A percentile compares a stretch with the other conserved stretches of the same genome.
These are phyloP conservation scores for Leucania comma DNA, from an alignment of 2,888 invertebrate genomes.

Conservation along the genomic window DNA sequence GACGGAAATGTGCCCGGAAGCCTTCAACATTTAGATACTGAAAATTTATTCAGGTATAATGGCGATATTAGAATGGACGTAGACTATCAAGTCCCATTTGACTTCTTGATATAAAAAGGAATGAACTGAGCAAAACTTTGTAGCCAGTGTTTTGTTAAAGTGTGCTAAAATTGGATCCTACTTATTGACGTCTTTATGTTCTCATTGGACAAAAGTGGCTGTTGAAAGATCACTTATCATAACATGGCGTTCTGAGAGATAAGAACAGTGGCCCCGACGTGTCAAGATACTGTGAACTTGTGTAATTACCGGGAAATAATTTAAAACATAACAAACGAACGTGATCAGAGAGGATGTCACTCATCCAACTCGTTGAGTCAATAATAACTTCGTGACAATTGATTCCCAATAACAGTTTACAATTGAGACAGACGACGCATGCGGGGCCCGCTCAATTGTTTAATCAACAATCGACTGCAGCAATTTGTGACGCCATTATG, in stretches of 20 bases:
- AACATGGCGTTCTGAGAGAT: slow-evolving; percentile 39
- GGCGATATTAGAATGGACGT: not conserved
- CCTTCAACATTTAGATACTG: not conserved
- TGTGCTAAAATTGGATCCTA: not conserved
- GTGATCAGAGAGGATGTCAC: slow-evolving; percentile 69
- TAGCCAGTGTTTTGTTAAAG: not conserved
- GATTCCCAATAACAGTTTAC: slow-evolving; percentile 89
- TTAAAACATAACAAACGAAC: slow-evolving; percentile 60
- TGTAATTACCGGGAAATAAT: slow-evolving; percentile 50
- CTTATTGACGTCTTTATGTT: not conserved
- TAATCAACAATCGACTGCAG: slow-evolving; percentile 83
- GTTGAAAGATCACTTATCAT: slow-evolving; percentile 23
- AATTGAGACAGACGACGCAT: slow-evolving; percentile 86
- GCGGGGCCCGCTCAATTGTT: slow-evolving; percentile 87
- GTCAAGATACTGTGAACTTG: slow-evolving; percentile 47
- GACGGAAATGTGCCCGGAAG: too few relatives aligned
- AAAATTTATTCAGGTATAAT: slow-evolving; percentile 4
- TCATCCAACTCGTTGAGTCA: slow-evolving; percentile 78
- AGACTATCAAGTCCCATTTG: not conserved
- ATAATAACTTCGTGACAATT: slow-evolving; percentile 86
- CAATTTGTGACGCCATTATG: slow-evolving; percentile 78
- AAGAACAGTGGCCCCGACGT: slow-evolving; percentile 33
- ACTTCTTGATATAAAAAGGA: not conserved
- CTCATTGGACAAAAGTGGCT: slow-evolving; percentile 8
- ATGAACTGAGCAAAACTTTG: not conserved